These are phyloP conservation scores for Batillaria attramentaria DNA, from an alignment of 1,140 invertebrate genomes.

Conservation along the genomic window DNA sequence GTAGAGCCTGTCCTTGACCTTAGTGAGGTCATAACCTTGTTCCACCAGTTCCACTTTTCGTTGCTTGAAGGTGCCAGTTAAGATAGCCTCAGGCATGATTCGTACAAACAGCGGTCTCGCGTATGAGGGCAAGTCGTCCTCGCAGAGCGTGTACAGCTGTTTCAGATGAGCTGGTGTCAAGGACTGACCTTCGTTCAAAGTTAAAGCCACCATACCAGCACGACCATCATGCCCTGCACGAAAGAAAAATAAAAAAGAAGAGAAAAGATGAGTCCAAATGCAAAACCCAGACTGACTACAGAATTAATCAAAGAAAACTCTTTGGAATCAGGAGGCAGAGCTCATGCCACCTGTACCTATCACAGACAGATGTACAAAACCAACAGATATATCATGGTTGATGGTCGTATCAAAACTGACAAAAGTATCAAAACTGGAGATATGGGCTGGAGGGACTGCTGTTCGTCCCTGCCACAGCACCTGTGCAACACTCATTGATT, in stretches of 20 bases:
- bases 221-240: slow-evolving; percentile 88
- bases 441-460: too few relatives aligned
- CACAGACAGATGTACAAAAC: too few relatives aligned
- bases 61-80: slow-evolving; percentile 63
- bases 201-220: slow-evolving; percentile 94
- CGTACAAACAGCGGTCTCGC: slow-evolving; percentile 90
- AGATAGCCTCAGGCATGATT: slow-evolving; percentile 70
- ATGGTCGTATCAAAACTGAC: too few relatives aligned
- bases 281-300: too few relatives aligned
- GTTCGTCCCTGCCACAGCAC: too few relatives aligned
- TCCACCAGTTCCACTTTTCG: slow-evolving; percentile 78
- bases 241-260: slow-evolving; percentile 61
- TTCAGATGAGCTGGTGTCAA: slow-evolving; percentile 44
- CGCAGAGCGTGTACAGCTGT: slow-evolving; percentile 54
- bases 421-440: too few relatives aligned
- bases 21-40: slow-evolving; percentile 87
- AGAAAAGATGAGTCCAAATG: too few relatives aligned
- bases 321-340: too few relatives aligned
- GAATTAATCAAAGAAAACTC: too few relatives aligned
- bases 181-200: slow-evolving; percentile 69
- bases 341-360: too few relatives aligned
- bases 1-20: slow-evolving; percentile 85
- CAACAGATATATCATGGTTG: too few relatives aligned
- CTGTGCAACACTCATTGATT: too few relatives aligned
- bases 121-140: slow-evolving; percentile 81